These are phyloP conservation scores for Condylostylus longicornis DNA, from an alignment of 1,140 invertebrate genomes.

Conservation along the genomic window DNA sequence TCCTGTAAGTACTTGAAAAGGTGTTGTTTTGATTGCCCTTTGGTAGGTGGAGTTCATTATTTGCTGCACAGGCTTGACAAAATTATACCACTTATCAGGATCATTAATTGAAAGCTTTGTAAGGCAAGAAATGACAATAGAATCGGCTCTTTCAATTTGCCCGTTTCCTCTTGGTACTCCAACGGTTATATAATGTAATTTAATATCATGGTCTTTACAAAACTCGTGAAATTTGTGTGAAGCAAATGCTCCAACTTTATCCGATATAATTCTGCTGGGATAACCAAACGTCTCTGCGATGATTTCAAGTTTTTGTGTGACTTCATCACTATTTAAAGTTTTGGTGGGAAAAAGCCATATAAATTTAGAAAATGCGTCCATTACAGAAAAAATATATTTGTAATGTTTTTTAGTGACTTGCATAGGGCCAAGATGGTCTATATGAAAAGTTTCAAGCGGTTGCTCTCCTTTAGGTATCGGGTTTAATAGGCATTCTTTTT, in stretches of 20 bases:
- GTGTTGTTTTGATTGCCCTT: slow-evolving; percentile 3
- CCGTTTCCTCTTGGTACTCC: slow-evolving; percentile 15
- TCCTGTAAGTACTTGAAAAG: slow-evolving; percentile 4
- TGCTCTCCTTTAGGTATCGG: slow-evolving; percentile 17
- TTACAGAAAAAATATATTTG: slow-evolving; percentile 27
- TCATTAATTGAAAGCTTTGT: slow-evolving; percentile 11
- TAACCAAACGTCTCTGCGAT: slow-evolving; percentile 21
- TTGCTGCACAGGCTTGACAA: slow-evolving; percentile 7
- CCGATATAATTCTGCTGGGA: slow-evolving; percentile 22
- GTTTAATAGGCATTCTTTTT: slow-evolving; percentile 26
- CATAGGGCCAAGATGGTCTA: slow-evolving; percentile 24
- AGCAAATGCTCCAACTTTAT: slow-evolving; percentile 17
- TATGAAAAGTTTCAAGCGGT: slow-evolving; percentile 15
- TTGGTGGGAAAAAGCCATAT: slow-evolving; percentile 20
- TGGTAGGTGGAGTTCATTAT: slow-evolving; percentile 5
- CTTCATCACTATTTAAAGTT: not conserved
- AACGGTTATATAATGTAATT: slow-evolving; percentile 13
- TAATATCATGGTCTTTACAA: slow-evolving; percentile 13
- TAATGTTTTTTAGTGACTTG: slow-evolving; percentile 25
- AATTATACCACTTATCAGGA: slow-evolving; percentile 10
- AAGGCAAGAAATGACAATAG: slow-evolving; percentile 11
- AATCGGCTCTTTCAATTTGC: slow-evolving; percentile 9
- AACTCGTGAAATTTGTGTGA: slow-evolving; percentile 15
- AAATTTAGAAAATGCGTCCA: slow-evolving; percentile 33
- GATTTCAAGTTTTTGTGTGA: slow-evolving; percentile 10